phyloP scores from a whole-genome alignment of 2,113 vertebrate species.

The Eurypyga helias region DNA sequence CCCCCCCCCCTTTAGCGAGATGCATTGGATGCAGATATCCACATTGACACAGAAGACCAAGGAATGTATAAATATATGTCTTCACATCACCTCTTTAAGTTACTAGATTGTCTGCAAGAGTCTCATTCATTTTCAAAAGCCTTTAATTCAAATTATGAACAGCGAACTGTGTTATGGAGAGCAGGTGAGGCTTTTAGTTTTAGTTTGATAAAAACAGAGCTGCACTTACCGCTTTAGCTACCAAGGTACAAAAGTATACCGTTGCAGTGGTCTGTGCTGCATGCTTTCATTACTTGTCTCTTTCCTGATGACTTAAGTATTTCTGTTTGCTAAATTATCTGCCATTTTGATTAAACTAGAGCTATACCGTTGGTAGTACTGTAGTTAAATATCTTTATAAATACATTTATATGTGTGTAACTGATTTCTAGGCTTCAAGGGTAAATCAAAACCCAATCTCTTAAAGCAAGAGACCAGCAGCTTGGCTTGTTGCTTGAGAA shows the following conservation, averaged over 20 bases:
- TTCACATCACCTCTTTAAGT: conserved; percentile 92
- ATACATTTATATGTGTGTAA: neutral
- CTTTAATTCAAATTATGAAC: conserved; percentile 98
- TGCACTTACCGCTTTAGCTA: neutral
- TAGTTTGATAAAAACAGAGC: neutral
- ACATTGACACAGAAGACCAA: conserved; percentile 80
- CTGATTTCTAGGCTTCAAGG: conserved; percentile 90
- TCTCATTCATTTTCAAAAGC: conserved; percentile 95
- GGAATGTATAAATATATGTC: conserved; percentile 95
- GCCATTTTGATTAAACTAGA: neutral
- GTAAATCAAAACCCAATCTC: conserved; percentile 98
- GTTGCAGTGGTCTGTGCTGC: neutral
- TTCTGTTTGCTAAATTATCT: neutral
- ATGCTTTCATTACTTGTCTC: neutral
- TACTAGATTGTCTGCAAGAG: conserved; percentile 94
- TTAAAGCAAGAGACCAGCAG: conserved; percentile 99
- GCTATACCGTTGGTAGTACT: neutral
- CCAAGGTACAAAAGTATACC: neutral
- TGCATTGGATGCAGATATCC: conserved; percentile 81
- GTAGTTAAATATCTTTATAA: neutral
- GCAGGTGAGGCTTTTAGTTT: conserved; percentile 81
- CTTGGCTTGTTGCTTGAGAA: conserved; percentile 92
- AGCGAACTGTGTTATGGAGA: conserved; percentile 94
- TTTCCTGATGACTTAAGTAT: neutral
- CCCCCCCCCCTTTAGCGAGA: conserved; percentile 79